A percentile compares a stretch with the other conserved stretches of the same genome.
Evolutionary conservation across 2,113 vertebrate species (phyloP).

Genomic region (Proteles cristata): DNA sequence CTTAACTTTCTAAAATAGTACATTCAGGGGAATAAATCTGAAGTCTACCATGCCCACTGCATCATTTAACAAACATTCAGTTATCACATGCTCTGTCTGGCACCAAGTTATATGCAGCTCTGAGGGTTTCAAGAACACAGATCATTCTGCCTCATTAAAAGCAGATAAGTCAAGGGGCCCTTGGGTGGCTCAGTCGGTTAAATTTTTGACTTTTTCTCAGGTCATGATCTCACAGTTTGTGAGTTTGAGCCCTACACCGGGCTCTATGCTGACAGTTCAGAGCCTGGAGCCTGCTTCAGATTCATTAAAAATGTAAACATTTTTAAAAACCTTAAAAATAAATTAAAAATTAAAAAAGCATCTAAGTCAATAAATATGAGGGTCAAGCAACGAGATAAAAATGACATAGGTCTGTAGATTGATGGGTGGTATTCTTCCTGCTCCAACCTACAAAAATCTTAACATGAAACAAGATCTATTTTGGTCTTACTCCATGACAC

Average conservation of each 20-base stretch:
- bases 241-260: no score
- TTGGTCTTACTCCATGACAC: not conserved
- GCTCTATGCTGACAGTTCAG: no score
- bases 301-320: no score
- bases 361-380: not conserved
- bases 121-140: not conserved
- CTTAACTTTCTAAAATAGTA: slow-evolving; percentile 36
- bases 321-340: no score
- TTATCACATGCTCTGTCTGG: not conserved
- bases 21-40: not conserved
- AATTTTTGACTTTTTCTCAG: no score
- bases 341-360: no score
- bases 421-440: not conserved
- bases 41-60: not conserved
- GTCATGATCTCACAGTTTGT: no score
- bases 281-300: no score
- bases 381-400: not conserved
- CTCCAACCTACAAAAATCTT: not conserved
- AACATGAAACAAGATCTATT: not conserved
- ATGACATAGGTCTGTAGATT: not conserved
- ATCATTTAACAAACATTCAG: not conserved
- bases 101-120: not conserved
- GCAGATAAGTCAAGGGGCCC: not conserved
- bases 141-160: not conserved
- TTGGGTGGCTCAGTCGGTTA: no score